A percentile compares a stretch with the other conserved stretches of the same genome.
Conservation (phyloP, 2,888 invertebrate species). For the Acanthoscelides obtectus region DNA sequence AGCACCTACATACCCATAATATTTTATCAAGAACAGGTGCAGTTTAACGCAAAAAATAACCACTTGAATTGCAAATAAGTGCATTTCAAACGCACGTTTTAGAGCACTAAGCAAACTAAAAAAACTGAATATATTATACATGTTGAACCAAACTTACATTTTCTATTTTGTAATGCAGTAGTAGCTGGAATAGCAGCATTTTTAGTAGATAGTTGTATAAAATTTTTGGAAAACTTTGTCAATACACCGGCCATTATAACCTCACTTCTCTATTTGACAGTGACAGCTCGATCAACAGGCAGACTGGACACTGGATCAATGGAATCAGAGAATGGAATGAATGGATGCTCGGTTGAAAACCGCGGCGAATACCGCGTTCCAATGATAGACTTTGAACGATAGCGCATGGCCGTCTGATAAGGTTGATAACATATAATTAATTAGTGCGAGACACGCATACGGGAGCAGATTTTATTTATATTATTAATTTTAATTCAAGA, state of each 20-base stretch:
- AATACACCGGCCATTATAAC: constrained; percentile 45
- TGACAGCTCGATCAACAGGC: background rate
- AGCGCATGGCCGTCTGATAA: background rate
- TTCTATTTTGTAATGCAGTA: constrained; percentile 27
- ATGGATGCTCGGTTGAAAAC: background rate
- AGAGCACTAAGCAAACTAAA: too few species aligned
- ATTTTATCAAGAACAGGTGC: background rate
- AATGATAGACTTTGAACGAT: background rate
- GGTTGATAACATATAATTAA: too few species aligned
- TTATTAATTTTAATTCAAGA: too few species aligned
- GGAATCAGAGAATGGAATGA: background rate
- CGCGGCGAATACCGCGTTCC: background rate
- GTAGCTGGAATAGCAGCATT: constrained; percentile 22
- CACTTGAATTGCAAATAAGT: background rate
- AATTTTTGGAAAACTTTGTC: constrained; percentile 42
- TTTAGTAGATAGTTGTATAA: constrained; percentile 33
- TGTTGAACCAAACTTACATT: constrained; percentile 33
- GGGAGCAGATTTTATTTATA: too few species aligned
- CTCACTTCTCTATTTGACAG: constrained; percentile 22
- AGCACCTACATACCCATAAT: background rate
- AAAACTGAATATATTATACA: background rate
- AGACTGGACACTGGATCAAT: too few species aligned
- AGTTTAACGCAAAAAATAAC: background rate
- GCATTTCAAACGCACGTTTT: too few species aligned
- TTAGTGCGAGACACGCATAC: too few species aligned